phyloP scores from a whole-genome alignment of 1,140 invertebrate genomes.

The Argopecten irradians region DNA sequence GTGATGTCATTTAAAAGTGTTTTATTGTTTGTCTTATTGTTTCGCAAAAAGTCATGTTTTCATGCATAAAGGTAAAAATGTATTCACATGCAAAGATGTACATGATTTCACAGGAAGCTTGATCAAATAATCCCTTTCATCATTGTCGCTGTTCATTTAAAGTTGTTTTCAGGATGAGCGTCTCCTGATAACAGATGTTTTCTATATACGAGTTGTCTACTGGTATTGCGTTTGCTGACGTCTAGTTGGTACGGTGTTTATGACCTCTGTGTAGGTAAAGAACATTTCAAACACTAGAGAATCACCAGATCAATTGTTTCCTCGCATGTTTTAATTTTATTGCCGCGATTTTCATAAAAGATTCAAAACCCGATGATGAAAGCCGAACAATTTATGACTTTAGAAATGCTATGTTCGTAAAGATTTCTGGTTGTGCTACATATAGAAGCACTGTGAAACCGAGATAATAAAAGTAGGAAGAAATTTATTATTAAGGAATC shows the following conservation, averaged over 20 bases:
- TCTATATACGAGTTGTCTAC: not conserved
- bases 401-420: not conserved
- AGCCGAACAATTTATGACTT: not conserved
- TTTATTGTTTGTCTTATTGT: no score
- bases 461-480: not conserved
- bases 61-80: no score
- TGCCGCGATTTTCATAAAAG: slow-evolving; percentile 10
- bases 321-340: slow-evolving; percentile 22
- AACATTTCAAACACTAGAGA: not conserved
- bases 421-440: not conserved
- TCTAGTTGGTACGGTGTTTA: not conserved
- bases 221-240: not conserved
- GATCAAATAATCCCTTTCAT: no score
- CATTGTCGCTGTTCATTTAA: no score
- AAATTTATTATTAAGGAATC: not conserved
- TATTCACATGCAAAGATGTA: no score
- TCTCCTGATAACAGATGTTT: no score
- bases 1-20: no score
- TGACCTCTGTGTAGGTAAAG: not conserved
- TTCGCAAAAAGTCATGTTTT: no score
- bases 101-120: no score
- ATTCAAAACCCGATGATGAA: slow-evolving; percentile 17
- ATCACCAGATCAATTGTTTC: slow-evolving; percentile 11
- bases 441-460: not conserved
- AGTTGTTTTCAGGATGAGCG: no score